Evolutionary conservation across 2,113 vertebrate species (phyloP).

Genomic region (Vimba vimba): DNA sequence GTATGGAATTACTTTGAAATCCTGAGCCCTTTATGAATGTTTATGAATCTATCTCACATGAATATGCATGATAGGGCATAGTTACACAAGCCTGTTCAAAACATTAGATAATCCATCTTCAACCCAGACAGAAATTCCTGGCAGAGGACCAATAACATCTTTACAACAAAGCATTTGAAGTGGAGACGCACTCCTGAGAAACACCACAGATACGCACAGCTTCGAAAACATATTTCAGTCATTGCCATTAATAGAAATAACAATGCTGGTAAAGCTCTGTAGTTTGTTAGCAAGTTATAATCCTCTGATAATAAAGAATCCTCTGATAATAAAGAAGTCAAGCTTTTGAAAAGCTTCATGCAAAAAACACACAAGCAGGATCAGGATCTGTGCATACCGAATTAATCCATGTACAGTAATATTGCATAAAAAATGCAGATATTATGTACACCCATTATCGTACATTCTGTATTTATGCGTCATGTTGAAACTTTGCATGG

Average conservation of each 20-base stretch:
- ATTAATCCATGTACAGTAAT: neutral
- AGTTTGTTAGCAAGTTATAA: neutral
- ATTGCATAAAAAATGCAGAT: neutral
- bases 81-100: conserved; percentile 9
- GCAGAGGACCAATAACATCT: conserved; percentile 13
- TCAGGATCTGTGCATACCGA: neutral
- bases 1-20: conserved; percentile 4
- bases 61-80: neutral
- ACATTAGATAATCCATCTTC: conserved; percentile 12
- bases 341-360: conserved; percentile 12
- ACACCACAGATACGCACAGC: neutral
- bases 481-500: neutral
- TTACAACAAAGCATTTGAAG: conserved; percentile 5
- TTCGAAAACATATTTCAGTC: neutral
- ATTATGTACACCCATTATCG: neutral
- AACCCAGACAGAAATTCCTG: conserved; percentile 27
- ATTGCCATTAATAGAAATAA: neutral
- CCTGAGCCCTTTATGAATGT: conserved; percentile 1
- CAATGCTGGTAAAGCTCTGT: neutral
- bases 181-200: neutral
- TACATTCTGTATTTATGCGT: neutral
- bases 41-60: conserved; percentile 3
- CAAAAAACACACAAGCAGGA: neutral
- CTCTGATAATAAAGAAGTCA: neutral
- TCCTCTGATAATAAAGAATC: neutral